Conservation (phyloP, 2,797 vertebrate genomes). For the Cephalopachus bancanus region DNA sequence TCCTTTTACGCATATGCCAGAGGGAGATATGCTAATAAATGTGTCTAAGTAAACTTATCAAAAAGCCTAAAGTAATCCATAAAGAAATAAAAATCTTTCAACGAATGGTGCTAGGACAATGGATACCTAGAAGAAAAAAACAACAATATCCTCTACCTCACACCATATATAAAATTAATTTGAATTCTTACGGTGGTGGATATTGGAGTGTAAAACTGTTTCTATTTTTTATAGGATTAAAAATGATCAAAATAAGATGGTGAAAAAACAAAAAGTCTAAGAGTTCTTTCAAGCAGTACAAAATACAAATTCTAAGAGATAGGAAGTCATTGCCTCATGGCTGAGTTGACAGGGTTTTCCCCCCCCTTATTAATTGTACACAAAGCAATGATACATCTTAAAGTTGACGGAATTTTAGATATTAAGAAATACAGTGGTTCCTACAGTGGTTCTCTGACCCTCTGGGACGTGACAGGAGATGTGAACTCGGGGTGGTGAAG, state of each 20-base stretch:
- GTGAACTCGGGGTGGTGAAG: neutral
- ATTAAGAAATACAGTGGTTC: neutral
- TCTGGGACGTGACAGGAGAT: neutral
- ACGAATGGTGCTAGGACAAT: neutral
- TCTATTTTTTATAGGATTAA: neutral
- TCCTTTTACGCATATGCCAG: neutral
- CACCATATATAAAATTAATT: conserved; percentile 15
- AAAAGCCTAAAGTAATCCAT: neutral
- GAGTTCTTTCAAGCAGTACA: neutral
- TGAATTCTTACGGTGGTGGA: neutral
- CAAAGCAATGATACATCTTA: neutral
- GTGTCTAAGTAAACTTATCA: neutral
- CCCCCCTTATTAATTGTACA: neutral
- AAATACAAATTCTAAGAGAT: conserved; percentile 36
- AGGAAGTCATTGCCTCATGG: neutral
- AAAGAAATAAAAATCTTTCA: conserved; percentile 20
- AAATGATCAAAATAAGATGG: neutral
- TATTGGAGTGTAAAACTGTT: neutral
- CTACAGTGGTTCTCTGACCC: neutral
- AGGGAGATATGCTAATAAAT: neutral
- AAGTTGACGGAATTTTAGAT: neutral
- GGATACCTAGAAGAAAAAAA: neutral
- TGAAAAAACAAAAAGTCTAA: neutral
- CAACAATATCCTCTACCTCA: neutral
- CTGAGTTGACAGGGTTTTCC: neutral